Percentiles rank a stretch among this genome's conserved stretches.
Evolutionary conservation across 2,888 invertebrate genomes (phyloP).

Genomic region (Malacosoma neustria): DNA sequence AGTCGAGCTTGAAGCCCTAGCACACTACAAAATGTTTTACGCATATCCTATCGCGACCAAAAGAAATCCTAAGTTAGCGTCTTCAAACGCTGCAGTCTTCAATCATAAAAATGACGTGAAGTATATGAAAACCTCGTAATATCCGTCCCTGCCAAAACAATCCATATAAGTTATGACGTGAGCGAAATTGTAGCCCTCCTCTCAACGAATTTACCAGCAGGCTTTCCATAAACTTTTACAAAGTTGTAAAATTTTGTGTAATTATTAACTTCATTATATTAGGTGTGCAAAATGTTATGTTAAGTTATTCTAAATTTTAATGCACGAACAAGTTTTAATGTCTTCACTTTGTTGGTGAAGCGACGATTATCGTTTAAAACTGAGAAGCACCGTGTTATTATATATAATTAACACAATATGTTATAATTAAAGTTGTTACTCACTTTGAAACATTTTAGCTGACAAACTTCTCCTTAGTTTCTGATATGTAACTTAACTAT

Average conservation of each 20-base stretch:
- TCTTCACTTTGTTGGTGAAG: conserved; percentile 18
- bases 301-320: conserved; percentile 28
- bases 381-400: background rate
- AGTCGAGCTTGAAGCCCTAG: no score
- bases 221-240: conserved; percentile 23
- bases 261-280: conserved; percentile 32
- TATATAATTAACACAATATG: background rate
- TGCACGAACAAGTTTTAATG: conserved; percentile 26
- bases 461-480: background rate
- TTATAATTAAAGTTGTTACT: background rate
- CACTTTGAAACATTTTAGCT: background rate
- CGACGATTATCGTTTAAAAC: background rate
- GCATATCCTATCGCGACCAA: no score
- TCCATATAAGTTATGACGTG: conserved; percentile 14
- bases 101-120: background rate
- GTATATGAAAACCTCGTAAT: conserved; percentile 3
- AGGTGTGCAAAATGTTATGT: conserved; percentile 35
- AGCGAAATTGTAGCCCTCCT: conserved; percentile 17
- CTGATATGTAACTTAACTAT: no score
- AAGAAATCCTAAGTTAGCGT: no score
- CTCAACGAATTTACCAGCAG: conserved; percentile 17
- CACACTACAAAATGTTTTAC: no score
- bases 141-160: conserved; percentile 12
- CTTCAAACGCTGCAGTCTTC: background rate
- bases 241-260: conserved; percentile 37